Evolutionary conservation across 2,113 vertebrate species (phyloP), one percentile per base, ranked within the genome.

Genomic region (Platichthys stellatus): DNA sequence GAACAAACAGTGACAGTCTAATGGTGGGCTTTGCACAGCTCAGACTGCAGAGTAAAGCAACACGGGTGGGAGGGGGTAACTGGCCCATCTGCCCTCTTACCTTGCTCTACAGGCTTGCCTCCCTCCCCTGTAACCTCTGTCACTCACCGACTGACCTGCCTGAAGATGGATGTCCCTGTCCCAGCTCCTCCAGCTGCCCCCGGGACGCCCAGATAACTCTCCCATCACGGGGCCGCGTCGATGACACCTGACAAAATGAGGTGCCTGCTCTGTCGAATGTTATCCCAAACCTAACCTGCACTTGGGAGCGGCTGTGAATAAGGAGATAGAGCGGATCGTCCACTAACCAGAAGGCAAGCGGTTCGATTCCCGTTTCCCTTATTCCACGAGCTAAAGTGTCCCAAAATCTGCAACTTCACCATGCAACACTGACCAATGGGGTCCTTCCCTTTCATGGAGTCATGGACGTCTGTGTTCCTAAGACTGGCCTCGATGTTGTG

Each of bases 91-190:
- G 59, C 13, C 26, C 24, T 18, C 18, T 49, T 24, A 26, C 21
- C 47, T 66, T 28, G 73, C 59, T 59, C 18, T 38, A 13, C 59
- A 61, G 66, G 17, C 23, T 24, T 35, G 56, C 66, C 72, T 12
- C 47, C 40, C 38, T 74, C 23, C 38, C 43, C 43, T 40, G 20
- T 14, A 51, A 63, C 71, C 80, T 28, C 66, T 65, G 53, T 65
- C 61, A 72, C 40, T 83, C 63, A 59, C 57, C 47, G 56, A 45
- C 40, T 74, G 74, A 70, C 69, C 38, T 43, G 56, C 51, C 66
- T 64, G 23, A 68, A 80, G 65, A 68, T 49, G 21, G 45, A 85
- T 5, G 35, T 23, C 28, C 38, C 74, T 14, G 45, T 58, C 56
- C 53, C 66, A 69, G 38, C 14, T 56, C 28, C 58, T 74, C 58